Base-by-base conservation (phyloP, 2,797 vertebrate species). In the Helicolenus hilgendorfi region DNA sequence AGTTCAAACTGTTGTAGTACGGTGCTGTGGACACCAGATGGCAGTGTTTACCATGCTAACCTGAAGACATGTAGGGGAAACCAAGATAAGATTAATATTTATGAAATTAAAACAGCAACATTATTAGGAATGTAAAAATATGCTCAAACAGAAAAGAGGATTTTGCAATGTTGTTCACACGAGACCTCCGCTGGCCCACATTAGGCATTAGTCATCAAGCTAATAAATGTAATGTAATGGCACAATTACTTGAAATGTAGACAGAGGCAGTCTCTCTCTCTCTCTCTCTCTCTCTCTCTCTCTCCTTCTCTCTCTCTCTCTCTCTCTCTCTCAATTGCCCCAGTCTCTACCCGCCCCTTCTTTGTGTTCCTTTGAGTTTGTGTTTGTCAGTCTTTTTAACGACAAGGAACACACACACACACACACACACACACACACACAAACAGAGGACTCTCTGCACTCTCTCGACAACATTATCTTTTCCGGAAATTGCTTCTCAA, bases 401-500 rank as follows among this genome's bases (percentile, higher is more conserved):
- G 78, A 90, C 89, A 59, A 91, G 71, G 75, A 41, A 41, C 38
- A 41, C 38, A 41, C 38, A 41, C 38, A 15, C 79, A 72, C 73
- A 74, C 67, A 70, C 65, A 79, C 74, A 68, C 65, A 69, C 26
- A 81, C 64, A 53, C 24, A 53, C 49, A 53, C n/a, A 35, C 26
- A 89, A 4, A 89, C 41, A 85, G 26, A 91, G 86, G 89, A 92
- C 88, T 89, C 92, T 90, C 90, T 92, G 88, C 94, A 89, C 96
- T 94, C 95, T 95, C 87, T 92, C 85, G 86, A 95, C 95, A 94
- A 95, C 96, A 96, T 97, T 96, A 96, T 96, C 95, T 96, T 95
- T 95, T 95, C 95, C 95, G 95, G 96, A 97, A 97, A 97, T 97
- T 96, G 96, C 96, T 94, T 96, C 95, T 96, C 94, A 95, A 95